phyloP scores from a whole-genome alignment of 2,113 vertebrate genomes.

The Pongo abelii region DNA sequence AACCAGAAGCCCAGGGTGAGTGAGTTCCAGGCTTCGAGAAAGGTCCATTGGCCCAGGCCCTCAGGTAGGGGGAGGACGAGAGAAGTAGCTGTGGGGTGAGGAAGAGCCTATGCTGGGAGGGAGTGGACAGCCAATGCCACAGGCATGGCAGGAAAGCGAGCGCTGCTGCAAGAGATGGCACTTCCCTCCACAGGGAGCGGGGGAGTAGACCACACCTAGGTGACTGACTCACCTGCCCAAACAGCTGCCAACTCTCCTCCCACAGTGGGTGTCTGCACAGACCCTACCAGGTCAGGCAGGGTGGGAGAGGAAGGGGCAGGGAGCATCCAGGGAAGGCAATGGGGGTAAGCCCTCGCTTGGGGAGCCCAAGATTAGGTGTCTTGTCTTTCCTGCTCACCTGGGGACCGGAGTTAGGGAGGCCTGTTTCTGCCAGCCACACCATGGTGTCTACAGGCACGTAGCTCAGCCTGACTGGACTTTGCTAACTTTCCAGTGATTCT shows the following conservation, averaged over 20 bases:
- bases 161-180: neutral
- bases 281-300: constrained; percentile 13
- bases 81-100: neutral
- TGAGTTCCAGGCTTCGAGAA: neutral
- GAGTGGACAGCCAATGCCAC: neutral
- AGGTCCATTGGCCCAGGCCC: neutral
- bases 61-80: neutral
- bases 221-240: constrained; percentile 34
- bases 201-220: constrained; percentile 7
- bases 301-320: neutral
- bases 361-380: neutral
- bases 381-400: neutral
- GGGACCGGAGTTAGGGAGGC: neutral
- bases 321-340: neutral
- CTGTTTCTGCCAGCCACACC: neutral
- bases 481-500: neutral
- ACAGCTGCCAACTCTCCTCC: constrained; percentile 44
- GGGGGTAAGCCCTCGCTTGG: neutral
- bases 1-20: constrained; percentile 18
- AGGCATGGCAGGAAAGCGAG: neutral
- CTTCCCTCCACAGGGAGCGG: neutral
- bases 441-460: neutral
- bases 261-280: constrained; percentile 46
- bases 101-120: neutral
- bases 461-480: neutral